These are phyloP conservation scores for Benitochromis conjunctus DNA, from an alignment of 2,113 vertebrate species.

Conservation along the genomic window DNA sequence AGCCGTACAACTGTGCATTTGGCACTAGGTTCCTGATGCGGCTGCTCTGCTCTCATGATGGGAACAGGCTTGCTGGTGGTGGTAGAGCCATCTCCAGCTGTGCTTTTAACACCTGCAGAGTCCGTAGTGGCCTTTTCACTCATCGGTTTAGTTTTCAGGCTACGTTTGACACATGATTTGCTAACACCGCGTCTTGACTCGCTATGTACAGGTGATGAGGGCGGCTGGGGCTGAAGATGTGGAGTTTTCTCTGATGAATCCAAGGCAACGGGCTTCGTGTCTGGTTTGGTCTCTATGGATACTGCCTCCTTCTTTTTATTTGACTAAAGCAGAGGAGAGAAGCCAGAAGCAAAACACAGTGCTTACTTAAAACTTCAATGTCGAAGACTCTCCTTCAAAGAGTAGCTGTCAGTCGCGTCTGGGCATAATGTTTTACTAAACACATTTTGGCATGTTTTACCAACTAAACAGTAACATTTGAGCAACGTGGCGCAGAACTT, in stretches of 20 bases:
- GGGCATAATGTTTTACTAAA: not conserved
- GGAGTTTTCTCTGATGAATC: conserved; percentile 34
- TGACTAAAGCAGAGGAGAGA: conserved; percentile 56
- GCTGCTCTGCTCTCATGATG: conserved; percentile 44
- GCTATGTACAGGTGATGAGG: conserved; percentile 16
- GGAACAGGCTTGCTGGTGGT: not conserved
- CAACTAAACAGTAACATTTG: not conserved
- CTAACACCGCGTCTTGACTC: conserved; percentile 71
- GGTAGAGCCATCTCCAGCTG: not conserved
- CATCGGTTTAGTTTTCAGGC: conserved; percentile 62
- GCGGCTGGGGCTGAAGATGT: conserved; percentile 9
- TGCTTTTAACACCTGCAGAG: not conserved
- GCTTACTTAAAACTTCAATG: not conserved
- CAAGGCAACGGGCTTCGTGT: conserved; percentile 34
- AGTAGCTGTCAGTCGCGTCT: not conserved
- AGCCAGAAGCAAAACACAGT: not conserved
- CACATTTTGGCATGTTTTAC: not conserved
- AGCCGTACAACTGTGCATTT: conserved; percentile 45
- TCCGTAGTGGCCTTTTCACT: conserved; percentile 48
- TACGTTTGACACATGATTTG: conserved; percentile 81
- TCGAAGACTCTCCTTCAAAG: not conserved
- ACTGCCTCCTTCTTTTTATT: conserved; percentile 81
- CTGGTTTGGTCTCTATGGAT: conserved; percentile 69
- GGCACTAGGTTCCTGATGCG: conserved; percentile 60
- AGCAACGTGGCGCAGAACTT: not conserved